A percentile compares a stretch with the other conserved stretches of the same genome.
Evolutionary conservation across 2,113 vertebrate species (phyloP).

Genomic region (Tupaia chinensis): DNA sequence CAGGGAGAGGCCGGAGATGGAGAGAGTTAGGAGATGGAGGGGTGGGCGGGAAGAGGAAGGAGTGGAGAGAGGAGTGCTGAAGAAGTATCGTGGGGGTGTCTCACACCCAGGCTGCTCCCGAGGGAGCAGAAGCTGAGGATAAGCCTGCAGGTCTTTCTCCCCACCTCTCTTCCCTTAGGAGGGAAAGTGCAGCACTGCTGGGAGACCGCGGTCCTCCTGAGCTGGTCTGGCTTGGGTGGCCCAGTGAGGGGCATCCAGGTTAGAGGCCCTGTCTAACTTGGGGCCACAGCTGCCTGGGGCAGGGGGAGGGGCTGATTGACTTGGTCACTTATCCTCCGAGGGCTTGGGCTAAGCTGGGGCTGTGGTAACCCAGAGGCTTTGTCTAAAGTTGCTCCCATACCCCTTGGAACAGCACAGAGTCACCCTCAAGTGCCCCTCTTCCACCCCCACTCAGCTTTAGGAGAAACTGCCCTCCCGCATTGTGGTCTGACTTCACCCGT

Average conservation of each 20-base stretch:
- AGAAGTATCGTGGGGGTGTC: too few relatives aligned
- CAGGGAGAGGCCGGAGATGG: background rate
- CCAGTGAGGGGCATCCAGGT: background rate
- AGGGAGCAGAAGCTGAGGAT: background rate
- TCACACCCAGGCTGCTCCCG: too few relatives aligned
- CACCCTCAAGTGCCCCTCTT: too few relatives aligned
- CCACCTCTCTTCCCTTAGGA: too few relatives aligned
- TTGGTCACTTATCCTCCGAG: rapidly evolving
- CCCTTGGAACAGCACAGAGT: background rate
- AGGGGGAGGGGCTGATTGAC: rapidly evolving
- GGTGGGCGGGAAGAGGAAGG: rapidly evolving
- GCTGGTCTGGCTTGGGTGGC: background rate
- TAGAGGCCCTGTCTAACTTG: rapidly evolving
- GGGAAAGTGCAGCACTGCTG: too few relatives aligned
- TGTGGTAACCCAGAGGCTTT: background rate
- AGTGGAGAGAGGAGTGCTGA: background rate
- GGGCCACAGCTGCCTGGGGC: too few relatives aligned
- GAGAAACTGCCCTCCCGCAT: background rate
- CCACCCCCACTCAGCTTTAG: rapidly evolving
- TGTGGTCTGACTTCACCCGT: rapidly evolving
- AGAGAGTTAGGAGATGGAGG: too few relatives aligned
- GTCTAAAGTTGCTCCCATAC: background rate
- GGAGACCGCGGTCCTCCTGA: rapidly evolving
- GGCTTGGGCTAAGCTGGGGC: background rate
- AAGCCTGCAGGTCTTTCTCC: background rate